Base-by-base conservation (phyloP, 1,140 invertebrate genomes). In the Drosophila trapezifrons region DNA sequence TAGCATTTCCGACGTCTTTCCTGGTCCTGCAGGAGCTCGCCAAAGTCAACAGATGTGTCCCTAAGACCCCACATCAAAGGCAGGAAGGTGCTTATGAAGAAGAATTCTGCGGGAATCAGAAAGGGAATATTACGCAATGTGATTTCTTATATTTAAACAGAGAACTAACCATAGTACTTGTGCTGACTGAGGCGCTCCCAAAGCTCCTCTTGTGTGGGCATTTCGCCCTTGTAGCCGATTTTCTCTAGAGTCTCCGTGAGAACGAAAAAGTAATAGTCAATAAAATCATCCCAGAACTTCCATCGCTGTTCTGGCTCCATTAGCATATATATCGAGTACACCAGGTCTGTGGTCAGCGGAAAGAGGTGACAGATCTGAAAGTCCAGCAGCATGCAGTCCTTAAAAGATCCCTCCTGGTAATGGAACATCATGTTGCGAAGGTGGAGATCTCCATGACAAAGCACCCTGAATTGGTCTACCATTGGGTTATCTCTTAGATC, bases 371-470 rank as follows among this genome's bases (percentile, higher is more conserved):
- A 46, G 7, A 81, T 43, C 60, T 90, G 85, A 13, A 65, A 89
- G 45, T 87, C 84, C 5, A 87, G 6, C 20, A 90, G 52, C 64
- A 89, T 63, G 13, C 71, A 43, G 22, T 90, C 78, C 20, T 81
- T 62, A 0, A 76, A 45, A 0, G n/a, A 25, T 49, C 35, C 37
- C 4, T 51, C n/a, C 12, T 71, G 25, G n/a, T 76, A 46, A 54
- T 87, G 83, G 17, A 87, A 84, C 79, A 89, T 78, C 56, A 80
- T 69, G 7, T 89, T 89, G 4, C 59, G 59, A 0, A 46, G 22
- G 42, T 89, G 83, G 12, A 80, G 79, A 12, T 89, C 84, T 6
- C 84, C 79, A 45, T 76, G 73, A 10, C 62, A 67, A 17, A 76
- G 62, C 2, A 29, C 54, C 17, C 54, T 42, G 29, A 55, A 76